Conservation (phyloP, 2,797 vertebrate species). For the Pitangus sulphuratus region DNA sequence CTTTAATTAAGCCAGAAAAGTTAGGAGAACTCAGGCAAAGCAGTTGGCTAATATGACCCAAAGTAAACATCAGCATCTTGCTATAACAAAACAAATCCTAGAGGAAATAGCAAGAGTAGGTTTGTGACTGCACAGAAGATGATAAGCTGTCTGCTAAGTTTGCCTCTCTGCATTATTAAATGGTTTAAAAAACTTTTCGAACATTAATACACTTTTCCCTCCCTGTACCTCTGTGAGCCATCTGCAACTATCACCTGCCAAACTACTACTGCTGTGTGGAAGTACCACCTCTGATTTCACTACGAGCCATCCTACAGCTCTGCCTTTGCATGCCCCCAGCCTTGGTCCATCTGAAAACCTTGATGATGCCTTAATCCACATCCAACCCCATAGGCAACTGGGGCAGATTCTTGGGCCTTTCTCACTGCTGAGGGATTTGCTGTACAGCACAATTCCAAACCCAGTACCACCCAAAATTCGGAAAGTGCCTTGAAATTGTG, state of each 20-base stretch:
- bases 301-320: neutral
- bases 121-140: neutral
- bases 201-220: neutral
- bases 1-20: slow-evolving; percentile 6
- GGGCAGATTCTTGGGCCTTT: neutral
- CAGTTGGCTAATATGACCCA: neutral
- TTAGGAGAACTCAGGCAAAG: neutral
- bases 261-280: neutral
- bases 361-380: neutral
- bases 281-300: neutral
- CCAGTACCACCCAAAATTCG: neutral
- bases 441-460: neutral
- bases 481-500: neutral
- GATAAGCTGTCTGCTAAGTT: neutral
- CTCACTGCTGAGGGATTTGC: neutral
- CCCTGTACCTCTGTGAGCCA: fast-evolving
- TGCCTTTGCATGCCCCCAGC: neutral
- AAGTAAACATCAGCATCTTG: neutral
- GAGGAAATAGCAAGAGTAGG: neutral
- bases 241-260: neutral
- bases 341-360: neutral
- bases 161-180: neutral
- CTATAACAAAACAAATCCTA: neutral
- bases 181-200: neutral
- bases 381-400: fast-evolving